Evolutionary conservation across 2,113 vertebrate genomes (phyloP).

Genomic region (Ochotona curzoniae): DNA sequence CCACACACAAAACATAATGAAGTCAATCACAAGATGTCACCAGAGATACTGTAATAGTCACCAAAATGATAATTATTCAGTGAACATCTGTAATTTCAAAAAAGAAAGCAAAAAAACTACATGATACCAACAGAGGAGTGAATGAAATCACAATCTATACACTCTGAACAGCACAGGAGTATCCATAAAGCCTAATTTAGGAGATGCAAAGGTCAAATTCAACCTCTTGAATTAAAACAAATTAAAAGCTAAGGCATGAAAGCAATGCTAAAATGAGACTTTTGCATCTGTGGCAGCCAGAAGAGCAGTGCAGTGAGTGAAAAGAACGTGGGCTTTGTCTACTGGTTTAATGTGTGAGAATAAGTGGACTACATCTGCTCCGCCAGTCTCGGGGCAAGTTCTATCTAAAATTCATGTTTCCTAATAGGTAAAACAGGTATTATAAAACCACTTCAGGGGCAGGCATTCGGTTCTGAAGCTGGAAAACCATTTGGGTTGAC

Average conservation of each 20-base stretch:
- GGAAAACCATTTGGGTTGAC: no score
- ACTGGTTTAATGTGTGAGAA: neutral
- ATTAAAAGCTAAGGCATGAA: neutral
- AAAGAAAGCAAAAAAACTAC: neutral
- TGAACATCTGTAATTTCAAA: neutral
- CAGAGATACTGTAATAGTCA: neutral
- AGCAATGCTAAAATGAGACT: neutral
- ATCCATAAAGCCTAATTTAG: neutral
- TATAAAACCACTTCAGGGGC: neutral
- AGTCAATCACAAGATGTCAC: neutral
- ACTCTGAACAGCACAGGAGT: neutral
- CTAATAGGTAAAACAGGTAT: neutral
- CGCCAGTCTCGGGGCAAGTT: neutral
- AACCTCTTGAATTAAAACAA: slow-evolving; percentile 19
- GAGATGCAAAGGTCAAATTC: neutral
- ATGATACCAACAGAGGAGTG: neutral
- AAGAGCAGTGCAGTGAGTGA: neutral
- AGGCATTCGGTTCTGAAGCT: no score
- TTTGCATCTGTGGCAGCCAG: neutral
- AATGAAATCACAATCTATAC: neutral
- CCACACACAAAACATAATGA: neutral
- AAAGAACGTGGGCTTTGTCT: fast-evolving
- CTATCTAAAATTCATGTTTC: neutral
- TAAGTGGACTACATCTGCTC: neutral
- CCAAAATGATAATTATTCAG: neutral